A percentile compares a stretch with the other conserved stretches of the same genome.
phyloP scores from a whole-genome alignment of 2,888 invertebrate genomes.

The Pterostichus madidus region DNA sequence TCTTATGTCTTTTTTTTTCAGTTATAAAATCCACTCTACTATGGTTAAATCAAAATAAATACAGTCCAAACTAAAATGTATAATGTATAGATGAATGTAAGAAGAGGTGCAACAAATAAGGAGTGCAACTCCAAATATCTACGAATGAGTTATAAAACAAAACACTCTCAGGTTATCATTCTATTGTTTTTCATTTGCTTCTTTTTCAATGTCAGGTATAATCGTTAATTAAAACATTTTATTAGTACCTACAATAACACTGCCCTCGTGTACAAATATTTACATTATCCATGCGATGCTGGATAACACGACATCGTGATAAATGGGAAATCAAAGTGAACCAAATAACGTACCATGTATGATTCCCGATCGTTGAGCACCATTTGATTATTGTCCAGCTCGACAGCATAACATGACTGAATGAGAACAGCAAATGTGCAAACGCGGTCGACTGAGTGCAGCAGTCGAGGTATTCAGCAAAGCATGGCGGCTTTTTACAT shows the following conservation, averaged over 20 bases:
- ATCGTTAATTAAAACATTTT: conserved; percentile 67
- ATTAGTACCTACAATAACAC: conserved; percentile 67
- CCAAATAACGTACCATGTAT: conserved; percentile 27
- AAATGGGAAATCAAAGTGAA: conserved; percentile 30
- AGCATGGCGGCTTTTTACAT: conserved; percentile 62
- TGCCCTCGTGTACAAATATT: conserved; percentile 66
- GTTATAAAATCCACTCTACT: conserved; percentile 28
- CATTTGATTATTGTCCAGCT: conserved; percentile 63
- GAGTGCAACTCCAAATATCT: conserved; percentile 36
- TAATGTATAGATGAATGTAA: background rate
- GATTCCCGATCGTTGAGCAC: conserved; percentile 55
- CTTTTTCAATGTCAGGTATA: conserved; percentile 64
- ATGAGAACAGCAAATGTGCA: conserved; percentile 28
- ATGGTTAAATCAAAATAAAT: conserved; percentile 29
- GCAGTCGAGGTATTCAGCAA: conserved; percentile 57
- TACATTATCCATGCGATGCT: conserved; percentile 61
- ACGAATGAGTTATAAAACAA: conserved; percentile 58
- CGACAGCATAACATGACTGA: conserved; percentile 30
- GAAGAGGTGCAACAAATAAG: conserved; percentile 32
- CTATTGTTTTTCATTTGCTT: conserved; percentile 56
- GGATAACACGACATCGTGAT: conserved; percentile 44
- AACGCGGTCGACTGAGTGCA: conserved; percentile 33
- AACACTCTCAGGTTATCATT: conserved; percentile 55
- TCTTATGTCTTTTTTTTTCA: conserved; percentile 35
- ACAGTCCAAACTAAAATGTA: conserved; percentile 25